A percentile compares a stretch with the other conserved stretches of the same genome.
Conservation (phyloP, 2,888 invertebrate genomes). For the Tenthredo livida region DNA sequence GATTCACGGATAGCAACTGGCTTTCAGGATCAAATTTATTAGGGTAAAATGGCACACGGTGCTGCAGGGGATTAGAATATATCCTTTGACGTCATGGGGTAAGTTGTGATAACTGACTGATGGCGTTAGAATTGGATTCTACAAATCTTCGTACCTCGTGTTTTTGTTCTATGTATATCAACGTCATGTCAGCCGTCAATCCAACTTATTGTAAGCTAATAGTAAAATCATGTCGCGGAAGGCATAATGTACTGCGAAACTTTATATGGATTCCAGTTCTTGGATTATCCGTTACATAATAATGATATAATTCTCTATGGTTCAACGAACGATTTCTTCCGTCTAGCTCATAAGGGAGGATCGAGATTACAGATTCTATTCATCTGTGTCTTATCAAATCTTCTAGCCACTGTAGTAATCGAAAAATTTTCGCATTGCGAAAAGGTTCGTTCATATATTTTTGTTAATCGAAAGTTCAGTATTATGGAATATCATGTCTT, state of each 20-base stretch:
- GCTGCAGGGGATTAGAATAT: background rate
- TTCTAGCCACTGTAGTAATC: too few species aligned
- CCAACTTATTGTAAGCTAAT: background rate
- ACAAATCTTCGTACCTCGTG: background rate
- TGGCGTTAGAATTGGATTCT: background rate
- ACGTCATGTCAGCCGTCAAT: background rate
- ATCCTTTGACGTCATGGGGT: background rate
- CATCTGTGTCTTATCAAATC: background rate
- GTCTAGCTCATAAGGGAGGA: background rate
- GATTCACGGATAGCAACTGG: background rate
- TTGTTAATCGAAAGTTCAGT: too few species aligned
- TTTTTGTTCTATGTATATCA: background rate
- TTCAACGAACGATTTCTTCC: background rate
- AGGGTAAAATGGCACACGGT: background rate
- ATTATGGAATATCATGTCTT: background rate
- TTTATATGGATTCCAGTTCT: background rate
- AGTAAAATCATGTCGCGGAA: background rate
- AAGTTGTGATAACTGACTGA: background rate
- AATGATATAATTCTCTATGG: background rate
- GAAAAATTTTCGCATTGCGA: too few species aligned
- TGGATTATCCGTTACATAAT: background rate
- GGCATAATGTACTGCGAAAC: slow-evolving; percentile 23
- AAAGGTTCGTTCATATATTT: too few species aligned
- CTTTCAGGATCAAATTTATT: background rate
- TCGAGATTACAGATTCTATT: background rate